Evolutionary conservation across 2,888 invertebrate genomes (phyloP), one percentile per base, ranked within the genome.

Genomic region (Oligia fasciuncula): DNA sequence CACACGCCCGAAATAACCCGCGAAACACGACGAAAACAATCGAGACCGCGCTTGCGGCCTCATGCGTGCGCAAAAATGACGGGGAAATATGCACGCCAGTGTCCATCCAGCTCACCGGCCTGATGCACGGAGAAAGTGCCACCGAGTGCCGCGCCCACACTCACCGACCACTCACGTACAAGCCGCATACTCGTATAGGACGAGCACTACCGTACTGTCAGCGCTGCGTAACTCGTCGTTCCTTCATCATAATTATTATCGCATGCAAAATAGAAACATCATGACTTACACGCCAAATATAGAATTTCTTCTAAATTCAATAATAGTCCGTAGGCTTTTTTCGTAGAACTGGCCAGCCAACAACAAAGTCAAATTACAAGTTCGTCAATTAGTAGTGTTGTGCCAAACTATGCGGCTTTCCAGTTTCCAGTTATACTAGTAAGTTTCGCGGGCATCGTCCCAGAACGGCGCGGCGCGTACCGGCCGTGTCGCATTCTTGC

Each of bases 21-120:
- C 95, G 94, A 94, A 96, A 96, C 95, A 96, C 96, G 95, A 97
- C 95, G 96, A 97, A 97, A 97, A 97, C 96, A 96, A 96, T 96
- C 94, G 94, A 92, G 93, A 93, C 93, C 94, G 95, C 93, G 94
- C 93, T 91, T 93, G 95, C 93, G 94, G 94, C 93, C 95, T 94
- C 94, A 92, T 93, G 92, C 92, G 90, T 92, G 88, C 91, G 93
- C 95, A 95, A 96, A 96, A 96, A 96, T 96, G 93, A 96, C 93
- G 91, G 91, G 92, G 90, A 95, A 95, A 95, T 95, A 95, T 95
- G 94, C 94, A 91, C 84, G 86, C 86, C 76, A 89, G 80, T 87
- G 87, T 86, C 87, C 84, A 88, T 86, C 87, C 84, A 88, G 84
- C 87, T 88, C 76, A 76, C 76, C 35, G 60, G 76, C 86, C 83